Evolutionary conservation across 2,113 vertebrate genomes (phyloP).

Genomic region (Brachionichthys hirsutus): DNA sequence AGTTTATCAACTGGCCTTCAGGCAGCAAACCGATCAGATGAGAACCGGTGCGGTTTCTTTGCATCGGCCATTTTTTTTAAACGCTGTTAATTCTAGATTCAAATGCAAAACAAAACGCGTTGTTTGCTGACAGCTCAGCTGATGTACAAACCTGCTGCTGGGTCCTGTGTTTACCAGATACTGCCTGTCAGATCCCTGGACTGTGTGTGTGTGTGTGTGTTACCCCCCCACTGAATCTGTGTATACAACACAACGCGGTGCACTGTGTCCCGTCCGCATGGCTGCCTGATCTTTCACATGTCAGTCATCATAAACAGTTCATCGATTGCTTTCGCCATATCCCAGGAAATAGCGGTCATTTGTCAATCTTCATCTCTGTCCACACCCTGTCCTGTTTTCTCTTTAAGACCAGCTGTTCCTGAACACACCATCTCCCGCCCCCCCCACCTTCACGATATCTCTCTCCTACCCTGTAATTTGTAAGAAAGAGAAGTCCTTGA

Average conservation of each 20-base stretch:
- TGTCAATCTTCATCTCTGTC: conserved; percentile 11
- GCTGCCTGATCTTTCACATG: conserved; percentile 15
- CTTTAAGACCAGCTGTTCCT: conserved; percentile 70
- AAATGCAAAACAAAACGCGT: conserved; percentile 24
- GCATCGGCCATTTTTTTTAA: conserved; percentile 19
- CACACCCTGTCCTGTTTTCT: conserved; percentile 19
- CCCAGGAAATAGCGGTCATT: conserved; percentile 58
- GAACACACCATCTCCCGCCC: conserved; percentile 58
- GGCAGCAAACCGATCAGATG: conserved; percentile 15
- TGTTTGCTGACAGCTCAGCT: conserved; percentile 35
- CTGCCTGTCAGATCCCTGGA: conserved; percentile 30
- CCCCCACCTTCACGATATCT: conserved; percentile 19
- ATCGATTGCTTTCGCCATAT: conserved; percentile 41
- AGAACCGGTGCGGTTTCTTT: neutral
- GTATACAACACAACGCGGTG: conserved; percentile 30
- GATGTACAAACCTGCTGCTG: conserved; percentile 11
- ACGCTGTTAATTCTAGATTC: conserved; percentile 37
- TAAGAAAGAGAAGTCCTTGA: conserved; percentile 58
- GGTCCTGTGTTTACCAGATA: conserved; percentile 52
- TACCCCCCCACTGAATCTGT: conserved; percentile 42
- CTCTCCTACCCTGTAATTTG: conserved; percentile 70
- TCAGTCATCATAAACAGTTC: conserved; percentile 44
- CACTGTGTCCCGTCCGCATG: neutral
- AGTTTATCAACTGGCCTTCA: neutral
- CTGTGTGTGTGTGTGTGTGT: conserved; percentile 47